phyloP scores from a whole-genome alignment of 2,888 invertebrate genomes.

The Opisthograptis luteolata region DNA sequence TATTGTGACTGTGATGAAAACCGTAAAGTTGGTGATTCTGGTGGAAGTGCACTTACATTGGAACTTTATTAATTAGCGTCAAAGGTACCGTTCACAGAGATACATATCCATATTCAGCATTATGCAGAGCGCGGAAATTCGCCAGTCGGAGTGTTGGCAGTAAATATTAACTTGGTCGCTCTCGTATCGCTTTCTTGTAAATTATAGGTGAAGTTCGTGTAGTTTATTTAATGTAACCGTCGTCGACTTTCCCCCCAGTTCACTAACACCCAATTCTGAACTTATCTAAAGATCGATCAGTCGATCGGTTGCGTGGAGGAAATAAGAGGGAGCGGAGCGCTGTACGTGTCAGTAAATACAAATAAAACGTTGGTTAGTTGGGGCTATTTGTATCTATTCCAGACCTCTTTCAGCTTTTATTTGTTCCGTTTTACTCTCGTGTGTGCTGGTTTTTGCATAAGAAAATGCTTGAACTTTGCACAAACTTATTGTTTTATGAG shows the following conservation, averaged over 20 bases:
- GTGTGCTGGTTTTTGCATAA: too few species aligned
- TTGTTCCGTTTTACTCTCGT: slow-evolving; percentile 10
- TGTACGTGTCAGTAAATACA: slow-evolving; percentile 29
- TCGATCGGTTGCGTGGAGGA: slow-evolving; percentile 31
- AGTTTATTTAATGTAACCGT: slow-evolving; percentile 66
- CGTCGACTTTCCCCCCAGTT: slow-evolving; percentile 54
- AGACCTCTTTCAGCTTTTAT: slow-evolving; percentile 16
- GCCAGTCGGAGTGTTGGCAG: slow-evolving; percentile 41
- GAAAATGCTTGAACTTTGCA: too few species aligned
- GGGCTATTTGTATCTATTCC: slow-evolving; percentile 19
- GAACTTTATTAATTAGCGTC: slow-evolving; percentile 40
- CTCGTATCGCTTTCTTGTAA: slow-evolving; percentile 61
- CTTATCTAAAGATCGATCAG: slow-evolving; percentile 58
- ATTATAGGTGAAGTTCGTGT: slow-evolving; percentile 67
- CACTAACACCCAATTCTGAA: slow-evolving; percentile 52
- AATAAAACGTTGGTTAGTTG: slow-evolving; percentile 24
- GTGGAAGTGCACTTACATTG: slow-evolving; percentile 22
- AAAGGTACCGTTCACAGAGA: slow-evolving; percentile 30
- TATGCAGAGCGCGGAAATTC: slow-evolving; percentile 30
- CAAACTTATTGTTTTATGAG: too few species aligned
- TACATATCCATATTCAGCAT: slow-evolving; percentile 37
- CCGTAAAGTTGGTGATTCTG: slow-evolving; percentile 10
- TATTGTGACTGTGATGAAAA: slow-evolving; percentile 1
- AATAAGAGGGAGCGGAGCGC: slow-evolving; percentile 13
- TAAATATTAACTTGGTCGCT: slow-evolving; percentile 59